Evolutionary conservation across 2,888 invertebrate species (phyloP), one percentile per base, ranked within the genome.

Genomic region (Plutella xylostella): DNA sequence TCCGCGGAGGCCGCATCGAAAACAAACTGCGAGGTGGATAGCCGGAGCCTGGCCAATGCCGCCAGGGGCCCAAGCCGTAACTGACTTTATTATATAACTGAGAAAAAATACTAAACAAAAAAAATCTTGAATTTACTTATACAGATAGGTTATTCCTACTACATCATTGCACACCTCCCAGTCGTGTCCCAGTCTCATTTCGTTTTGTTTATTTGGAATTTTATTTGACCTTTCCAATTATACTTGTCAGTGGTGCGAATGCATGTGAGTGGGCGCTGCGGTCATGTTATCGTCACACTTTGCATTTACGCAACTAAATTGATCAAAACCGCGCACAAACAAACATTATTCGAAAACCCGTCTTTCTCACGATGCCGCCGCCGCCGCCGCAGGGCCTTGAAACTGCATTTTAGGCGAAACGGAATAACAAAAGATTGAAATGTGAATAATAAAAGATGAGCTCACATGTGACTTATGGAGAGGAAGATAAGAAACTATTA

Each of bases 341-440:
- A n/a, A n/a, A 54, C 60, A 64, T 70, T 70, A 66, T 59, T 58
- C 63, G n/a, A n/a, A 57, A 63, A 56, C 55, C 61, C 58, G 65
- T 67, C 56, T 63, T 63, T 61, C 57, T 59, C 57, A 61, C 57
- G 60, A n/a, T n/a, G n/a, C 22, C 17, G 14, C 20, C 7, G 17
- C 17, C 25, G n/a, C 38, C 22, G 30, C 43, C 34, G 37, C 6
- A 52, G 55, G 62, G 65, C 71, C 74, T 72, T 73, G 72, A 71
- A 66, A 69, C 58, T 68, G 65, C 65, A 69, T 70, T 69, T 65
- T 67, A 64, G 64, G 57, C 62, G 61, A 63, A 65, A 65, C 65
- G 63, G 65, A 71, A 74, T 70, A 69, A 67, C 60, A 71, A 67
- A 57, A 67, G 58, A 64, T 62, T 60, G 54, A 61, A 60, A 57